Evolutionary conservation across 2,888 invertebrate species (phyloP), one percentile per base, ranked within the genome.

Genomic region (Drosophila yooni): DNA sequence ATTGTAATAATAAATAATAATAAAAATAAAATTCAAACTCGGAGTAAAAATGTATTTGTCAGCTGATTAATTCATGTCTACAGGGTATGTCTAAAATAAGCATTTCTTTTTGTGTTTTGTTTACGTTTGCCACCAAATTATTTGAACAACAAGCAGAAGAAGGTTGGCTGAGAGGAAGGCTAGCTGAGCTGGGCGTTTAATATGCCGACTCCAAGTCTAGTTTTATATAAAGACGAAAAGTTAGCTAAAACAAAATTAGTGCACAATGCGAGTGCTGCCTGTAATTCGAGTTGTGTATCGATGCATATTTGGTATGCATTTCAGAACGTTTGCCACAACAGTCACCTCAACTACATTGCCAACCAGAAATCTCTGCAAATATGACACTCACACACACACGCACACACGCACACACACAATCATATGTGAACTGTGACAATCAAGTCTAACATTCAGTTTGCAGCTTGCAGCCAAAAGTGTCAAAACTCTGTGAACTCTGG

Each of bases 361-460:
- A 56, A 59, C n/a, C 81, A 66, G 60, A 59, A 81, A 63, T 79
- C 71, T 63, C 27, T 5, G 48, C 72, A 79, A 79, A 80, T 70
- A 78, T 78, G 70, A 76, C 76, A 68, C 71, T 56, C 52, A 38
- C 8, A 50, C 38, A 31, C 5, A 54, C 31, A 34, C 25, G 52
- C 15, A 63, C 27, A 25, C 36, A 21, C 25, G 25, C 11, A 60
- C 46, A 43, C 15, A 11, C n/a, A 18, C 18, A 38, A 10, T 29
- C n/a, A 58, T 48, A 33, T 29, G 53, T 38, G 50, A 61, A 10
- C 61, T 51, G 52, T 52, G 60, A 78, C 76, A 74, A 78, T 78
- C 60, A 52, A 56, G 34, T 29, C 18, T 21, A 73, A 34, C 31
- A 46, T 46, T 46, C 46, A 46, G 25, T 15, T 46, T 4, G 46